Percentiles rank a stretch among this genome's conserved stretches.
These are phyloP conservation scores for Drosophila nigromelanica DNA, from an alignment of 1,140 invertebrate genomes.

Conservation along the genomic window DNA sequence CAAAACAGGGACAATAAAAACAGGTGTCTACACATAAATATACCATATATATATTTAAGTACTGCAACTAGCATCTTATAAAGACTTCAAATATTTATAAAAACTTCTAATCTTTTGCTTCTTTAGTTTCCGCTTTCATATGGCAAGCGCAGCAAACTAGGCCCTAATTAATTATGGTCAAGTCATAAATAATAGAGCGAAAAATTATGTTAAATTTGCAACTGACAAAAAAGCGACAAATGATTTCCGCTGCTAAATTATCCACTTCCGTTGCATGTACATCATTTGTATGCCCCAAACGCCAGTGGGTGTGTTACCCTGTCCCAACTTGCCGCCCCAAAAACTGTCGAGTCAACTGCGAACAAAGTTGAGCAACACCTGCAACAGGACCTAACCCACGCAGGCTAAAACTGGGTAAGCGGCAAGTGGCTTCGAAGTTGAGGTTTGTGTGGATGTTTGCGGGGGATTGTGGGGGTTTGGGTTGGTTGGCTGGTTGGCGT, in stretches of 20 bases:
- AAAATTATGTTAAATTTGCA: conserved; percentile 56
- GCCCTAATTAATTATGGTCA: conserved; percentile 41
- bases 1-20: too few relatives aligned
- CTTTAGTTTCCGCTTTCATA: too few relatives aligned
- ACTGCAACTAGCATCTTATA: too few relatives aligned
- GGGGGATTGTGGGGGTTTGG: neutral
- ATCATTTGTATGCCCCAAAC: conserved; percentile 41
- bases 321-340: neutral
- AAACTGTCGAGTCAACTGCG: conserved; percentile 21
- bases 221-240: conserved; percentile 71
- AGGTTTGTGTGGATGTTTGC: neutral
- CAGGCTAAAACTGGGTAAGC: conserved; percentile 21
- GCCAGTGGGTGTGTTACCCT: neutral
- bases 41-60: too few relatives aligned
- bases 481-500: conserved; percentile 30
- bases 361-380: conserved; percentile 57
- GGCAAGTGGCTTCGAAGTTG: conserved; percentile 19
- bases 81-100: too few relatives aligned
- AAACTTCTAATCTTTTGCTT: too few relatives aligned
- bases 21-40: too few relatives aligned
- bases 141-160: neutral
- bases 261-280: conserved; percentile 70
- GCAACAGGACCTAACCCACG: conserved; percentile 19
- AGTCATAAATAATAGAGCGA: conserved; percentile 9
- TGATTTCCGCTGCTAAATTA: conserved; percentile 72